Conservation (phyloP, 1,140 invertebrate species). For the Brachionus rotundiformis region DNA sequence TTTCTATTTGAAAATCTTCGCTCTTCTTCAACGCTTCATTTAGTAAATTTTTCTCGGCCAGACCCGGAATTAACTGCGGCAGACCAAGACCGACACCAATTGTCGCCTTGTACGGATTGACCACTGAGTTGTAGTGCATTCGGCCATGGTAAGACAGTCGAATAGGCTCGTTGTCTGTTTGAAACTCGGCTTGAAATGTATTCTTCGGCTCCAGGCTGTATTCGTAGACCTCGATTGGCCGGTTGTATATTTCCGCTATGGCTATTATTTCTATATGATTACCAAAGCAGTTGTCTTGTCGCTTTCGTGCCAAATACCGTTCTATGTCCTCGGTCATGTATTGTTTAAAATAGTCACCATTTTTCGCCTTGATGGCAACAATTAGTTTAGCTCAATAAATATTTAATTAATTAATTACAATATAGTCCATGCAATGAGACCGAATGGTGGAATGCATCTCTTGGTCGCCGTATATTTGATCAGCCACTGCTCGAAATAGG, state of each 20-base stretch:
- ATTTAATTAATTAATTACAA: constrained; percentile 69
- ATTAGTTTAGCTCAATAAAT: constrained; percentile 55
- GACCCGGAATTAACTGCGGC: constrained; percentile 78
- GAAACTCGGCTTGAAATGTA: constrained; percentile 77
- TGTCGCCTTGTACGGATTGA: constrained; percentile 79
- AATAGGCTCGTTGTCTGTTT: constrained; percentile 76
- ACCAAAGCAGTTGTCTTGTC: constrained; percentile 76
- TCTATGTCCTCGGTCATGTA: constrained; percentile 90
- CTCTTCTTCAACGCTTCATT: constrained; percentile 78
- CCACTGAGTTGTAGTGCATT: constrained; percentile 86
- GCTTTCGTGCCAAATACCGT: constrained; percentile 75
- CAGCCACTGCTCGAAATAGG: constrained; percentile 84
- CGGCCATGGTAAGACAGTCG: constrained; percentile 84
- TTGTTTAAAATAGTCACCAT: constrained; percentile 85
- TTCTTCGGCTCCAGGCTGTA: constrained; percentile 85
- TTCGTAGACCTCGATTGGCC: constrained; percentile 88
- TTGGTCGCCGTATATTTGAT: constrained; percentile 89
- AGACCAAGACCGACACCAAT: constrained; percentile 83
- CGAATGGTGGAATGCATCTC: constrained; percentile 83
- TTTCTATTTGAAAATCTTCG: constrained; percentile 82
- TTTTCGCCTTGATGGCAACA: constrained; percentile 70
- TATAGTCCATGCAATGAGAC: constrained; percentile 87
- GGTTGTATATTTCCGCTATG: constrained; percentile 86
- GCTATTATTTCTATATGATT: constrained; percentile 93
- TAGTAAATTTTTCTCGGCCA: constrained; percentile 75